Base-by-base conservation (phyloP, 2,797 vertebrate species). In the Bovichtus diacanthus region DNA sequence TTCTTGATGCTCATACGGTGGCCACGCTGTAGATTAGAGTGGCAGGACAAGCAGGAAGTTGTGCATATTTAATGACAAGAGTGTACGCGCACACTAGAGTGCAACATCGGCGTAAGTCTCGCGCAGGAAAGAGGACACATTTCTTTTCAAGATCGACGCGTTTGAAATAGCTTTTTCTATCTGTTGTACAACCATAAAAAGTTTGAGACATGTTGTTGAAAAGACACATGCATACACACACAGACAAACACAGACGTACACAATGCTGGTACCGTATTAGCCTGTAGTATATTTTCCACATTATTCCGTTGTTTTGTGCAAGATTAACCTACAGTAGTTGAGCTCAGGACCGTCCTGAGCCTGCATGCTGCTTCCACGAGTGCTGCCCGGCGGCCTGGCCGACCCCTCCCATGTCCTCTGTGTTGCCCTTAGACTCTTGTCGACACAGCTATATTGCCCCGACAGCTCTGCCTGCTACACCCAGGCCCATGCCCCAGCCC, bases 351-450 rank as follows among this genome's bases (percentile, higher is more conserved):
- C 61, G 58, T 76, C 74, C 54, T 34, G 49, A 43, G 62, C 58
- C 70, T 18, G 55, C 62, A 31, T 38, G 36, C 49, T 46, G 73
- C 70, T 60, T 69, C 55, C 70, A 53, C 19, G 29, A 68, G 36
- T 41, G 13, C 76, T 77, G 74, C 65, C 82, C 83, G 61, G 70
- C 64, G 67, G 83, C 76, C 53, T 54, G 83, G 73, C 43, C 63
- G 67, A 82, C 75, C 84, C 78, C 72, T 85, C 85, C 86, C 86
- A 87, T 91, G 86, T 90, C 90, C 91, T 92, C 85, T 75, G 85
- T 74, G 49, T 91, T 74, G 91, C 90, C 85, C 90, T 90, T 62
- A 80, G 67, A 74, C 85, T 93, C 92, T 83, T 93, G 88, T 94
- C 92, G 84, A 93, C 93, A 92, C 84, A 76, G 81, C 87, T 74